These are phyloP conservation scores for Hycleus cichorii DNA, from an alignment of 1,140 invertebrate species.

Conservation along the genomic window DNA sequence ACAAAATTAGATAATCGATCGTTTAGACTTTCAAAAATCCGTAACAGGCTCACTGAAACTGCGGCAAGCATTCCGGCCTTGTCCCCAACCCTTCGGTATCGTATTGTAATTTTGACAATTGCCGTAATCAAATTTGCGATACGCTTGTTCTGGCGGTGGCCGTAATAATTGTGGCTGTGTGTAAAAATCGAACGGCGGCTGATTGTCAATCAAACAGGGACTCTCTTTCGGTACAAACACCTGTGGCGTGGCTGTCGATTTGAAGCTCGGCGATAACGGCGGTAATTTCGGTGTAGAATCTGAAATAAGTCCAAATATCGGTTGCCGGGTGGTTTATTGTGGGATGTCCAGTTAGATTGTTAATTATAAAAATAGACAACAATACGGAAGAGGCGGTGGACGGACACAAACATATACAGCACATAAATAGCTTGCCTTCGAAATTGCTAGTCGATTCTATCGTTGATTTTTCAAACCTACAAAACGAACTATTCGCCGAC, in stretches of 20 bases:
- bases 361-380: not conserved
- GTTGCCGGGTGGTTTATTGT: conserved; percentile 41
- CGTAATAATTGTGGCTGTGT: conserved; percentile 2
- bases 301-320: conserved; percentile 38
- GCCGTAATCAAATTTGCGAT: conserved; percentile 24
- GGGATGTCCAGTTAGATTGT: no score
- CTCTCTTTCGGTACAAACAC: conserved; percentile 45
- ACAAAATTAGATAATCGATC: not conserved
- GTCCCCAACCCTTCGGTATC: conserved; percentile 69
- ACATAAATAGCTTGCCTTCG: not conserved
- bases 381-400: not conserved
- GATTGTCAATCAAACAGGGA: conserved; percentile 20
- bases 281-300: conserved; percentile 36
- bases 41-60: no score
- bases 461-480: conserved; percentile 26
- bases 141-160: conserved; percentile 15
- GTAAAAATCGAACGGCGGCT: conserved; percentile 17
- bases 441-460: not conserved
- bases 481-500: conserved; percentile 37
- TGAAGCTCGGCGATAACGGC: conserved; percentile 44
- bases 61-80: no score
- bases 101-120: conserved; percentile 64
- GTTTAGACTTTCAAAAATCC: not conserved
- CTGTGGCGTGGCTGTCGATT: conserved; percentile 32
- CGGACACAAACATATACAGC: not conserved